These are phyloP conservation scores for Dugesia japonica DNA, from an alignment of 2,888 invertebrate species.

Conservation along the genomic window DNA sequence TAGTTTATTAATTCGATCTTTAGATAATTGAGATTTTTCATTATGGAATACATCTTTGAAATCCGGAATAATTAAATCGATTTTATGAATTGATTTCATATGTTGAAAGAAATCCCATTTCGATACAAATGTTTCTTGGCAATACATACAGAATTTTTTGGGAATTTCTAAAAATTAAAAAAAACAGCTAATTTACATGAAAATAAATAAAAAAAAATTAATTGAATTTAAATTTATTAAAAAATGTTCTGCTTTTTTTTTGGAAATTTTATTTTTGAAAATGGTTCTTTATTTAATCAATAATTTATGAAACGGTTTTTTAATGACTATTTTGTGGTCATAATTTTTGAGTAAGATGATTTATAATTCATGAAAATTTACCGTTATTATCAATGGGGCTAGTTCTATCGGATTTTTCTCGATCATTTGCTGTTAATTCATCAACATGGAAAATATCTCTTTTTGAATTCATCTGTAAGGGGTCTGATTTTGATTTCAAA, in stretches of 20 bases:
- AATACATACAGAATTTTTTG: slow-evolving; percentile 4
- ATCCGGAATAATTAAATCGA: slow-evolving; percentile 21
- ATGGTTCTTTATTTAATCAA: too few relatives aligned
- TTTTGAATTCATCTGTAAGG: neutral
- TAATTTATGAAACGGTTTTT: too few relatives aligned
- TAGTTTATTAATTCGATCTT: neutral
- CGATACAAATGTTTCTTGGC: slow-evolving; percentile 1
- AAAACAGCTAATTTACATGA: neutral
- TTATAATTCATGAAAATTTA: slow-evolving; percentile 8
- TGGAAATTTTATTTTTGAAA: too few relatives aligned
- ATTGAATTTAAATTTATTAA: too few relatives aligned
- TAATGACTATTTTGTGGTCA: neutral
- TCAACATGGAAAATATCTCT: neutral
- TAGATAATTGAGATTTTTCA: neutral
- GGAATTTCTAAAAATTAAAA: slow-evolving; percentile 25
- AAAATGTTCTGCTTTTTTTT: too few relatives aligned
- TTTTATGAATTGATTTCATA: slow-evolving; percentile 14
- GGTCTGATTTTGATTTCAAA: neutral
- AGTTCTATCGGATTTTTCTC: neutral
- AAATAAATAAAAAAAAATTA: too few relatives aligned
- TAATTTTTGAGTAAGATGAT: neutral
- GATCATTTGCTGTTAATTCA: neutral
- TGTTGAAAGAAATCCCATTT: slow-evolving; percentile 23
- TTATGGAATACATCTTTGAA: neutral
- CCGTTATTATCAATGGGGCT: neutral